A percentile compares a stretch with the other conserved stretches of the same genome.
phyloP scores from a whole-genome alignment of 2,113 vertebrate genomes.

The Ophthalmotilapia sp. region DNA sequence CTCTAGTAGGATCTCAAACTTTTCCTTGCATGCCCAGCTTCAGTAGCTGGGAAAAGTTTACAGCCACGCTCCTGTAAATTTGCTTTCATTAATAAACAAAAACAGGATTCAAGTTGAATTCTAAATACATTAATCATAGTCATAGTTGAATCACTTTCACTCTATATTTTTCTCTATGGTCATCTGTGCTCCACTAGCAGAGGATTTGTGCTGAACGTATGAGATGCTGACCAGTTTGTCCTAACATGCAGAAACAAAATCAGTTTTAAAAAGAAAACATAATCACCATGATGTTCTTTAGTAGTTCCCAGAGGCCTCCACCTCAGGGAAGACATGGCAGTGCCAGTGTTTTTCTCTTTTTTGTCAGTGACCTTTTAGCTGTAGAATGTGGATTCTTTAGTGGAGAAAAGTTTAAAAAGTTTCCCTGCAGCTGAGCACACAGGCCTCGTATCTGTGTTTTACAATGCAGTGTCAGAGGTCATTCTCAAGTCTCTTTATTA shows the following conservation, averaged over 20 bases:
- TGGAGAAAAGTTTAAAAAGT: not conserved
- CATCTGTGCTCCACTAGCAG: not conserved
- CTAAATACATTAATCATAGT: not conserved
- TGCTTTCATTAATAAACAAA: not conserved
- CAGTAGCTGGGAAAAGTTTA: not conserved
- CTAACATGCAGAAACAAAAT: not conserved
- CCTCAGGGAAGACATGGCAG: not conserved
- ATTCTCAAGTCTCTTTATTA: not conserved
- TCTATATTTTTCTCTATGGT: not conserved
- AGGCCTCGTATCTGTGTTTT: not conserved
- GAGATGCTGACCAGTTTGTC: not conserved
- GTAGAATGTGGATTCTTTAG: not conserved
- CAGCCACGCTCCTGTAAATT: not conserved
- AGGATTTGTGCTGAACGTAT: rapidly evolving
- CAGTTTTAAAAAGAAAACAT: rapidly evolving
- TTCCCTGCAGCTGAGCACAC: not conserved
- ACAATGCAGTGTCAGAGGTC: not conserved
- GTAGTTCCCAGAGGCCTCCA: not conserved
- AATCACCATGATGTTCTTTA: not conserved
- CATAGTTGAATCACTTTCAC: not conserved
- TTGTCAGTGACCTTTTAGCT: not conserved
- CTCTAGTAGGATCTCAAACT: not conserved
- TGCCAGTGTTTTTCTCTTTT: not conserved
- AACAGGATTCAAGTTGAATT: not conserved
- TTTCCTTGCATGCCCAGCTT: not conserved